Percentiles rank a stretch among this genome's conserved stretches.
These are phyloP conservation scores for Cephus pygmeus DNA, from an alignment of 2,888 invertebrate species.

Conservation along the genomic window DNA sequence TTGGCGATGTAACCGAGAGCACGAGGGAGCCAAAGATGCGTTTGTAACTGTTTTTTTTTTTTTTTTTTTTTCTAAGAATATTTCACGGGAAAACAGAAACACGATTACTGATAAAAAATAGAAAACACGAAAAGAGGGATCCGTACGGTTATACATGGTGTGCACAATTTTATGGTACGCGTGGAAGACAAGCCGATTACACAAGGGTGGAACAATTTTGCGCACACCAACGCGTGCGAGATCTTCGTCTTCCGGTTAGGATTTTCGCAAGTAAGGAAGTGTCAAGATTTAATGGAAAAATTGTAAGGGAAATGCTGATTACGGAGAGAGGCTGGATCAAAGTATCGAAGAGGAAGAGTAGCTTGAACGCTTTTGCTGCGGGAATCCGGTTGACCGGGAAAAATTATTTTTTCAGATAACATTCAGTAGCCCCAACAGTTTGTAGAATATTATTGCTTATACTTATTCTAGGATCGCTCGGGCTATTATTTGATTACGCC, in stretches of 20 bases:
- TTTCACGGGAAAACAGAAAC: constrained; percentile 39
- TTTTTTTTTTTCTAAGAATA: constrained; percentile 48
- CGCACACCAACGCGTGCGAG: not conserved
- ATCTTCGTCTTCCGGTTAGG: not conserved
- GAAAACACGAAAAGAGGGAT: constrained; percentile 9
- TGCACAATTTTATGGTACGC: constrained; percentile 9
- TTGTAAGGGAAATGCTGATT: not conserved
- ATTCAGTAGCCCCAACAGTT: constrained; percentile 27
- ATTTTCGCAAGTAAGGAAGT: not conserved
- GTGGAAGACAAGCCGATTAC: not conserved
- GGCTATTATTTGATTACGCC: not conserved
- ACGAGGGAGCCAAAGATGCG: constrained; percentile 65
- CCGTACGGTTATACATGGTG: constrained; percentile 15
- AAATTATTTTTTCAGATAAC: constrained; percentile 38
- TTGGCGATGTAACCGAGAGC: constrained; percentile 24
- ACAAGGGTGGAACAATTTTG: not conserved
- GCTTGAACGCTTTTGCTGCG: constrained; percentile 4
- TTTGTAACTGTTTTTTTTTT: constrained; percentile 55
- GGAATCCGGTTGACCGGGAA: constrained; percentile 25
- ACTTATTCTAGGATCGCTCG: constrained; percentile 13
- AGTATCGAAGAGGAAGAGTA: constrained; percentile 11
- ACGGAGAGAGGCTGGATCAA: constrained; percentile 3
- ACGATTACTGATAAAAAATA: constrained; percentile 14
- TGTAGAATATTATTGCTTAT: constrained; percentile 23
- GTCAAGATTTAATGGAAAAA: not conserved